Percentiles rank a stretch among this genome's conserved stretches.
Evolutionary conservation across 1,140 invertebrate genomes (phyloP).

Genomic region (Drosophila ironensis): DNA sequence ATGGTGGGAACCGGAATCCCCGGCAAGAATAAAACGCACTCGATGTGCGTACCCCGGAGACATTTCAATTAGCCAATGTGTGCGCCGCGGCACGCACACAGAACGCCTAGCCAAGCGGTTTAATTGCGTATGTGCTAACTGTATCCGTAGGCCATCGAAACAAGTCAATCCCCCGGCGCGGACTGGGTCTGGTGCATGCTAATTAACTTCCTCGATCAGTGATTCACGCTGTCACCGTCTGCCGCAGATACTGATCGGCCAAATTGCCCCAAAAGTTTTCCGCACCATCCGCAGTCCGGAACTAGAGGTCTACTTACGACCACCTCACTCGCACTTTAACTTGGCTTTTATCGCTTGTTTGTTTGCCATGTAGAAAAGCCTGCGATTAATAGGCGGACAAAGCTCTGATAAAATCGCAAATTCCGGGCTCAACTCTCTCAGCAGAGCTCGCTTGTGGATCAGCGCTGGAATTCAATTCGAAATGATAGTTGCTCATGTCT

Average conservation of each 20-base stretch:
- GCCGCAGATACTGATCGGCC: slow-evolving; percentile 2
- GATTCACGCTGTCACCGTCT: slow-evolving; percentile 2
- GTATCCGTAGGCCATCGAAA: slow-evolving; percentile 37
- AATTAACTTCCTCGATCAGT: slow-evolving; percentile 67
- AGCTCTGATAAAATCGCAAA: slow-evolving; percentile 39
- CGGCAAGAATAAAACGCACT: slow-evolving; percentile 1
- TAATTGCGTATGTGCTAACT: slow-evolving; percentile 39
- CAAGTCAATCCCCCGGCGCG: slow-evolving; percentile 37
- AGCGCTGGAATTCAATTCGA: slow-evolving; percentile 26
- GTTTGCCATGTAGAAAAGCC: slow-evolving; percentile 17
- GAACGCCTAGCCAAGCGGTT: slow-evolving; percentile 5
- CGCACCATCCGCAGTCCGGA: slow-evolving; percentile 34
- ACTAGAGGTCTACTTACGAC: slow-evolving; percentile 34
- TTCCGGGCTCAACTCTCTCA: slow-evolving; percentile 31
- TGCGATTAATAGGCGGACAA: slow-evolving; percentile 22
- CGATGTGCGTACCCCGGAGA: slow-evolving; percentile 13
- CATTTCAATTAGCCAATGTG: slow-evolving; percentile 19
- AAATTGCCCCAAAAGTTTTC: slow-evolving; percentile 35
- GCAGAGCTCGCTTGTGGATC: slow-evolving; percentile 18
- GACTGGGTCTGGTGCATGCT: slow-evolving; percentile 40
- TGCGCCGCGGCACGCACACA: slow-evolving; percentile 25
- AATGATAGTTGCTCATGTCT: slow-evolving; percentile 26
- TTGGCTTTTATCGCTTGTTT: slow-evolving; percentile 7
- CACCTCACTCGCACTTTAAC: slow-evolving; percentile 26
- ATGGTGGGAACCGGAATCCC: slow-evolving; percentile 9